phyloP scores from a whole-genome alignment of 1,140 invertebrate genomes.

The Bombus pyrosoma region DNA sequence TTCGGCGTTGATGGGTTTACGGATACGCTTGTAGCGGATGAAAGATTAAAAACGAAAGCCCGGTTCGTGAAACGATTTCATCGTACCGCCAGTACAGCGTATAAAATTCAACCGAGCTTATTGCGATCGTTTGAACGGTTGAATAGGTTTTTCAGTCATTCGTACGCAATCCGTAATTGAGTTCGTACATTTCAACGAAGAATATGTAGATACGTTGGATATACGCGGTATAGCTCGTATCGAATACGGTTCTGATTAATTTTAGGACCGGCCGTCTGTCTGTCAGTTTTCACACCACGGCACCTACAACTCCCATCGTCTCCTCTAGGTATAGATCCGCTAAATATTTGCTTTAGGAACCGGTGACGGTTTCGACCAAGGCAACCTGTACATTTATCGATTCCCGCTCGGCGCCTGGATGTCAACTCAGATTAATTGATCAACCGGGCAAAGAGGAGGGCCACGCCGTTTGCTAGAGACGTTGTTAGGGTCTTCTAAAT shows the following conservation, averaged over 20 bases:
- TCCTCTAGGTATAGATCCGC: not conserved
- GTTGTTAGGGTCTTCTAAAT: constrained; percentile 57
- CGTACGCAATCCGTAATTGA: not conserved
- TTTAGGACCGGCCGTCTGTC: too few species aligned
- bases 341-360: not conserved
- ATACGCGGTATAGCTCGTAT: too few species aligned
- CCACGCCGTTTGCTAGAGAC: constrained; percentile 50
- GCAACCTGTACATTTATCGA: constrained; percentile 36
- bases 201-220: not conserved
- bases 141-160: not conserved
- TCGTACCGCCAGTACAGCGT: not conserved
- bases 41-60: not conserved
- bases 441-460: constrained; percentile 25
- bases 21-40: not conserved
- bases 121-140: not conserved
- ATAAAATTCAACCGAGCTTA: not conserved
- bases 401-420: constrained; percentile 35
- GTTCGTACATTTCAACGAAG: not conserved
- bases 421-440: constrained; percentile 62
- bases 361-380: too few species aligned
- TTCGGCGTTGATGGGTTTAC: not conserved
- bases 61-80: not conserved
- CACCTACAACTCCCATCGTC: not conserved
- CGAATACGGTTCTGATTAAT: too few species aligned
- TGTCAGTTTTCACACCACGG: not conserved